Evolutionary conservation across 2,888 invertebrate genomes (phyloP), one percentile per base, ranked within the genome.

Genomic region (Patella depressa): DNA sequence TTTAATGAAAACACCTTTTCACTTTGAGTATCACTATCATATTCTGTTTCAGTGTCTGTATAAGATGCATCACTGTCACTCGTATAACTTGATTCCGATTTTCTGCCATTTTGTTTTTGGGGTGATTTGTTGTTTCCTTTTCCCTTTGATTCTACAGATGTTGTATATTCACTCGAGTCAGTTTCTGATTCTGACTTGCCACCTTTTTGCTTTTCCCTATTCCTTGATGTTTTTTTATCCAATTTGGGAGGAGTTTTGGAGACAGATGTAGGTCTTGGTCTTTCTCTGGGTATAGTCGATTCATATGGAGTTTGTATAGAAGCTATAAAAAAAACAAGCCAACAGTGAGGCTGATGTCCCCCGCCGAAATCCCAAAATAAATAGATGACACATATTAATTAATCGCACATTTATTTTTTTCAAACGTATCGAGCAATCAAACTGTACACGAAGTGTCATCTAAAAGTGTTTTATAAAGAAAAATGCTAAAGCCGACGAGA

Each of bases 41-140:
- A 45, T 53, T 75, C 81, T n/a, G 78, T 74, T 54, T 75, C 76
- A 4, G 78, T 34, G 34, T 74, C 74, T 54, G 73, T 75, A n/a
- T 73, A 71, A 7, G 80, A 74, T 19, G 80, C 73, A n/a, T 70
- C 17, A 17, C 19, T 69, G 12, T 65, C 65, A 65, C 24, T 65
- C 19, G 65, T 65, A 65, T 65, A 65, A 24, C 14, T 15, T 19
- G 19, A 53, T 34, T 65, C 71, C 7, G 45, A 29, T 34, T n/a
- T 17, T 24, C 55, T 73, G 12, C 45, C 15, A 19, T 53, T 29
- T 24, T 53, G 55, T 45, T 72, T 65, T 17, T 65, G 45, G 2
- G 29, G 29, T 34, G 53, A 29, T 53, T 53, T 19, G 54, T 77
- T 73, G 29, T 29, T 45, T 69, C 72, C 57, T 54, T 17, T 72